Evolutionary conservation across 2,888 invertebrate species (phyloP).

Genomic region (Drosophila seclusa): DNA sequence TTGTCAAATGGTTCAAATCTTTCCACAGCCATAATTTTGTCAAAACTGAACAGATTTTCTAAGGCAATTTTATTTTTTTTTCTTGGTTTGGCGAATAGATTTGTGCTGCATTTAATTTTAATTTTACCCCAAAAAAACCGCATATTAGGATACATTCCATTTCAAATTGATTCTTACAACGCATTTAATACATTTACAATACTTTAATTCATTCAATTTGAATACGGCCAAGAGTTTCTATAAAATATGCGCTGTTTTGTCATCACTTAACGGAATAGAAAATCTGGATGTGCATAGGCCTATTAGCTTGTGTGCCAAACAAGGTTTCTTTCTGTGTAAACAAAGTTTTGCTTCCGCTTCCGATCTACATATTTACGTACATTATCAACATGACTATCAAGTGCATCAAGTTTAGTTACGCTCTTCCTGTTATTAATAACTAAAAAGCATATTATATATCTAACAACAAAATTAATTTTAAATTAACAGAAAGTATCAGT

Average conservation of each 20-base stretch:
- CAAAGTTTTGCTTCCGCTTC: neutral
- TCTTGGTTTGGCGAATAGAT: neutral
- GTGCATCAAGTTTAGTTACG: neutral
- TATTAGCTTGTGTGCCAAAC: neutral
- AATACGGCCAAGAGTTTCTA: neutral
- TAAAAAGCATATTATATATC: constrained; percentile 20
- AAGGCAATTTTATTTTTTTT: neutral
- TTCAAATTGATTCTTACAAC: neutral
- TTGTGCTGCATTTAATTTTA: neutral
- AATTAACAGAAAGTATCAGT: constrained; percentile 34
- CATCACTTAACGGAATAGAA: neutral
- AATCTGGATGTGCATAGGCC: too few species aligned
- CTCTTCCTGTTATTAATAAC: constrained; percentile 7
- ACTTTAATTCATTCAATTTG: neutral
- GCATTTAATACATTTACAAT: neutral
- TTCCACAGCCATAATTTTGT: neutral
- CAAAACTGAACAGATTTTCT: neutral
- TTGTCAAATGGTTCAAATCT: neutral
- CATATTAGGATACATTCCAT: neutral
- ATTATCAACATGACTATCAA: neutral
- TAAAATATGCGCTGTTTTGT: neutral
- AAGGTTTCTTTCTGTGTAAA: neutral
- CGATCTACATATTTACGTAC: neutral
- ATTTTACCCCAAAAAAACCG: neutral
- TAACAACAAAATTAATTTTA: constrained; percentile 58